Base-by-base conservation (phyloP, 2,888 invertebrate genomes). In the Drosophila infuscata region DNA sequence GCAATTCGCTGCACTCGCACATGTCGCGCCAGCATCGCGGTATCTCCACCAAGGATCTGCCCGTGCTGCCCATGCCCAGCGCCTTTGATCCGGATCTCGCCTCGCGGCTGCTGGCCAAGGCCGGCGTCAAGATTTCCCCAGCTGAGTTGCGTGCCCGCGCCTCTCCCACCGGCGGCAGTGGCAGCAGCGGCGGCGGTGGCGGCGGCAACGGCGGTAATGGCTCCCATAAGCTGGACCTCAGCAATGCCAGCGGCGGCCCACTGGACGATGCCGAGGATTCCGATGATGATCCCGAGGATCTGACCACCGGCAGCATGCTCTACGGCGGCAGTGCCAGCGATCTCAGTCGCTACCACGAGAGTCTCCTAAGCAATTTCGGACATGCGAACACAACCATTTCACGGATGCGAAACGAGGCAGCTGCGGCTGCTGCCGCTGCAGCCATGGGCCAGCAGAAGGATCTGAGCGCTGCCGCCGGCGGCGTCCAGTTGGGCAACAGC, bases 1-100 rank as follows among this genome's bases (percentile, higher is more conserved):
- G 98, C 80, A 98, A 98, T 94, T 97, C 97, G 0, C 94, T 98
- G 63, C 98, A 98, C 94, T 98, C 98, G 68, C 98, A 98, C 93
- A 98, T 98, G 98, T 97, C 97, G 70, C 95, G 98, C 56, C 98
- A 98, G 92, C 98, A 98, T 93, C 95, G 98, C 68, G 98, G 98
- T 76, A 98, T 98, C 92, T 97, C 97, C 92, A 98, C 98, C 87
- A 98, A 98, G 94, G 98, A 98, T 93, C 94, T 98, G 86, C 98
- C 98, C 12, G 98, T 98, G 51, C 94, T 98, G 79, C 98, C 98
- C 71, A 98, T 98, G 98, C 98, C 98, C 30, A 97, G 97, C 71
- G 96, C 97, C 30, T 98, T 98, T 92, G 97, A 98, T 93, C 98
- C 98, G 0, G 97, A 97, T 76, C 94, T 98, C 58, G 98, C 98